Evolutionary conservation across 2,113 vertebrate genomes (phyloP), one percentile per base, ranked within the genome.

Genomic region (Lophius piscatorius): DNA sequence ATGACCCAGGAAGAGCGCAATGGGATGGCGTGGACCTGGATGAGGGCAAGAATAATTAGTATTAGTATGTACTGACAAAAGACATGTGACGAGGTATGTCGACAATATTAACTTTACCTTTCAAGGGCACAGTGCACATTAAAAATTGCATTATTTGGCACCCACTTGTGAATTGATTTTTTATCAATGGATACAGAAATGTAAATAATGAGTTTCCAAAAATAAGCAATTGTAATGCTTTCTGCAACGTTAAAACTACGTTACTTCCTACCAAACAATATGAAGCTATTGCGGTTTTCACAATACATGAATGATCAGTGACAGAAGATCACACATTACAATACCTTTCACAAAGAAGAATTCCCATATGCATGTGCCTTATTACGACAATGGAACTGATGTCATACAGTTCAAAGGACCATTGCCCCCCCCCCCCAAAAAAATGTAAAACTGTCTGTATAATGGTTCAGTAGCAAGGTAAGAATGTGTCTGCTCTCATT

Each of bases 1-100:
- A 99, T 99, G 81, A 99, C 97, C 97, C 97, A 99, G 59, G 97
- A 99, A 49, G 97, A 99, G 45, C 97, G 96, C 91, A 99, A 87
- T 0, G 97, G 97, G 74, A 99, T 99, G 74, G 97, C 97, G 1
- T 99, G 97, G 77, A 99, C 96, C 97, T 99, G 70, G 75, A 61
- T 42, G 51, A 74, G 26, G 10, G 60, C 12, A 46, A 49, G 26
- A 38, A 57, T 48, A 71, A 68, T 65, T 51, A 51, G 74, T 63
- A 82, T 62, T 17, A 52, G 35, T 50, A 52, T 36, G 16, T 28
- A 31, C 20, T 34, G 74, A 75, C 64, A 75, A 33, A 26, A 48
- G 23, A 11, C 16, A 54, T 45, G 60, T 45, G 55, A 60, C 65
- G 47, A 59, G 65, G 63, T 60, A 55, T 52, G 64, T 55, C 62